A percentile compares a stretch with the other conserved stretches of the same genome.
Conservation (phyloP, 2,113 vertebrate genomes). For the Cromileptes altivelis region DNA sequence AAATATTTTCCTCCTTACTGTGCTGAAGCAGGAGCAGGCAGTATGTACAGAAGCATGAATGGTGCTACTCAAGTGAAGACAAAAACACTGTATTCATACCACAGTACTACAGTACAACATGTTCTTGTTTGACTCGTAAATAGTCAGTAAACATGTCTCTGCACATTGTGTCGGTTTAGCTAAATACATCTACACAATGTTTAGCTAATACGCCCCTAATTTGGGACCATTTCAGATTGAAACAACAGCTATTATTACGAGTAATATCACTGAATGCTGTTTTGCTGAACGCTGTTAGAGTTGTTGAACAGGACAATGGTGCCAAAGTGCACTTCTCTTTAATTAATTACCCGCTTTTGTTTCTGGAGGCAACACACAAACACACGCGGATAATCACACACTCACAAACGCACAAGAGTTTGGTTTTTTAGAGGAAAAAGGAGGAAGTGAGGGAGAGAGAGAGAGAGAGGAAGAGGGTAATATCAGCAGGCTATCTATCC, state of each 20-base stretch:
- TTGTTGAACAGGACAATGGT: conserved; percentile 76
- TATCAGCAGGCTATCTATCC: conserved; percentile 85
- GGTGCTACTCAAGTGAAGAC: neutral
- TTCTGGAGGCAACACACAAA: conserved; percentile 64
- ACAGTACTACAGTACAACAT: neutral
- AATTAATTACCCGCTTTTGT: conserved; percentile 83
- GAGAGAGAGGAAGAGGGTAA: conserved; percentile 74
- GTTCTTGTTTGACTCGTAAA: conserved; percentile 10
- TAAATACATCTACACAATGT: conserved; percentile 39
- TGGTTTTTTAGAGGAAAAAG: conserved; percentile 70
- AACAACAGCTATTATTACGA: conserved; percentile 70
- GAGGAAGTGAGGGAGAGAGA: conserved; percentile 62
- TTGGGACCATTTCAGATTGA: conserved; percentile 54
- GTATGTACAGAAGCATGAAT: neutral
- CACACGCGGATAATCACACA: conserved; percentile 26
- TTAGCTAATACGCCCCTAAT: conserved; percentile 56
- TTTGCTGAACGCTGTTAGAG: conserved; percentile 67
- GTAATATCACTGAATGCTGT: conserved; percentile 73
- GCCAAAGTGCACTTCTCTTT: conserved; percentile 79
- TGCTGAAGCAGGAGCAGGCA: neutral
- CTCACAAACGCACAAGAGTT: conserved; percentile 57
- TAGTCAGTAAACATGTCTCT: conserved; percentile 26
- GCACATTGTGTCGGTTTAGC: conserved; percentile 36
- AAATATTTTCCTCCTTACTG: neutral
- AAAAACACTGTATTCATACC: neutral